Base-by-base conservation (phyloP, 2,113 vertebrate genomes). In the Cheilinus undulatus region DNA sequence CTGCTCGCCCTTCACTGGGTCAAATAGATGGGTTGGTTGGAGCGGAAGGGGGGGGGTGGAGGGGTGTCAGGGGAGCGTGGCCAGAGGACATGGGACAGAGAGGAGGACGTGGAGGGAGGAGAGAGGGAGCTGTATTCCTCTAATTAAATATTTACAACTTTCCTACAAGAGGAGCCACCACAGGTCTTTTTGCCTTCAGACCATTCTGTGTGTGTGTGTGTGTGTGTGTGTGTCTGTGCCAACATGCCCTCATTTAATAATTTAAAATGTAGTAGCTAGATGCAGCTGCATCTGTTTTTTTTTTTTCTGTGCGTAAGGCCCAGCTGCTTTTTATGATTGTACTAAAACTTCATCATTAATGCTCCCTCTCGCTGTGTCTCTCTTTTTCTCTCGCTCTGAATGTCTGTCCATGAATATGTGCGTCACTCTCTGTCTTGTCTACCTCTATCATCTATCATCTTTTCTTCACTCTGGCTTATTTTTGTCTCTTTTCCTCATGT, bases 101-200 rank as follows among this genome's bases (percentile, higher is more conserved):
- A 88, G 66, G 43, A 72, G 68, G 73, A 50, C 51, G 66, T 24
- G 15, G 46, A 51, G 76, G 10, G 36, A 78, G 56, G 40, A 42
- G 14, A 19, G 40, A 15, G 28, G 54, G 51, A 67, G 63, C 85
- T 66, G 69, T 68, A 79, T 84, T 85, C 64, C 58, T 78, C 68
- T 82, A 76, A 81, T 91, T 26, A 88, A 91, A 88, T 72, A 89
- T 91, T 69, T 60, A 91, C 66, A 58, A 38, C 7, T 3, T 52
- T 50, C 23, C 53, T 30, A 58, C 78, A 64, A 82, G 73, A 68
- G 59, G 34, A 82, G 53, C 26, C 19, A 38, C 50, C 32, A 63
- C 54, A 27, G 53, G 50, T 36, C 32, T 12, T 67, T 34, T 45
- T 3, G 10, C 36, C 58, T 52, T 76, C 50, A 17, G 53, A 34